These are phyloP conservation scores for Rhagonycha fulva DNA, from an alignment of 2,888 invertebrate species.

Conservation along the genomic window DNA sequence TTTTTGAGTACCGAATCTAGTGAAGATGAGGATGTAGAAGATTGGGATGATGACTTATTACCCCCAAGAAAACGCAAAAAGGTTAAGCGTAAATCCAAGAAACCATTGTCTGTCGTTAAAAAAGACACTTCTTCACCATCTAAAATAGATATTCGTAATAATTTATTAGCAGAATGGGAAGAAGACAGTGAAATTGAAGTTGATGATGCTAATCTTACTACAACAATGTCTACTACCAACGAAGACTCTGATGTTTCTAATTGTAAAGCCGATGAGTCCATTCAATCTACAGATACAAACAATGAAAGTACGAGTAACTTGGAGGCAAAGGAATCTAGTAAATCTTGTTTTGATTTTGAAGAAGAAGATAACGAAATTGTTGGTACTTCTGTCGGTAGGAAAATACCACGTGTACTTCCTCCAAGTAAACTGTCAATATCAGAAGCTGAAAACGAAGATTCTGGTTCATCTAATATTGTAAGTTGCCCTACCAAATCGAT, in stretches of 20 bases:
- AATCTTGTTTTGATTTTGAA: conserved; percentile 79
- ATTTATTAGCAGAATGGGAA: conserved; percentile 78
- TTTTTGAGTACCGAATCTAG: conserved; percentile 31
- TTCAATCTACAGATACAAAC: conserved; percentile 5
- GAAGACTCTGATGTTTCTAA: conserved; percentile 36
- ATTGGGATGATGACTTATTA: conserved; percentile 45
- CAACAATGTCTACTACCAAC: background rate
- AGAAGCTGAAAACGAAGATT: conserved; percentile 52
- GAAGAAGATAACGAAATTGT: conserved; percentile 65
- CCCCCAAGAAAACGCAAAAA: conserved; percentile 18
- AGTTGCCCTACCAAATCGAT: background rate
- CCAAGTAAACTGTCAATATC: conserved; percentile 52
- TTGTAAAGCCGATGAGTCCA: conserved; percentile 10
- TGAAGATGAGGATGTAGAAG: conserved; percentile 31
- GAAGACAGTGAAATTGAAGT: conserved; percentile 59
- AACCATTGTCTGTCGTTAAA: conserved; percentile 8
- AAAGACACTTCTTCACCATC: conserved; percentile 34
- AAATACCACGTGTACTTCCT: conserved; percentile 66
- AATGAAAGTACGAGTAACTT: conserved; percentile 10
- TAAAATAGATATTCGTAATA: conserved; percentile 68
- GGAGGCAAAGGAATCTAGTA: conserved; percentile 39
- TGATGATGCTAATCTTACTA: conserved; percentile 24
- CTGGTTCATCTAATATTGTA: conserved; percentile 37
- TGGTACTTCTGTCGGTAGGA: conserved; percentile 58
- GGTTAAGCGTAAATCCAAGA: conserved; percentile 6